phyloP scores from a whole-genome alignment of 1,140 invertebrate species.

The Leptinotarsa defecta region DNA sequence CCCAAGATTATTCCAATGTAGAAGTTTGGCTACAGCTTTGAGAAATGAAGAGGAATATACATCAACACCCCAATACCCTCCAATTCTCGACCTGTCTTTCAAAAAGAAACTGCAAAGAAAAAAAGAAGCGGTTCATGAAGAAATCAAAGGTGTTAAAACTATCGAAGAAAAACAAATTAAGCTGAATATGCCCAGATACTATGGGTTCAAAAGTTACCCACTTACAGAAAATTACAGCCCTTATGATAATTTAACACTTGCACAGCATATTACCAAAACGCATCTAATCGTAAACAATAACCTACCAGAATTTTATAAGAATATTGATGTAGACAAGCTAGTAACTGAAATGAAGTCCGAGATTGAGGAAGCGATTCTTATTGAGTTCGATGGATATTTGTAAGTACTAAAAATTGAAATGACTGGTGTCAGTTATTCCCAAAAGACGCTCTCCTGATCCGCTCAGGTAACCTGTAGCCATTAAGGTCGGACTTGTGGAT shows the following conservation, averaged over 20 bases:
- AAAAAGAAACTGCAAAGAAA: slow-evolving; percentile 55
- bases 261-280: slow-evolving; percentile 76
- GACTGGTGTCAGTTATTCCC: too few relatives aligned
- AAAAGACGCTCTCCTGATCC: too few relatives aligned
- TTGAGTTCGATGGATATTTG: slow-evolving; percentile 62
- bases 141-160: slow-evolving; percentile 68
- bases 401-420: slow-evolving; percentile 20
- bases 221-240: slow-evolving; percentile 65
- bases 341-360: slow-evolving; percentile 59
- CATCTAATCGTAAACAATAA: slow-evolving; percentile 61
- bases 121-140: slow-evolving; percentile 60
- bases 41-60: slow-evolving; percentile 48
- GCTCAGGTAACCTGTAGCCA: too few relatives aligned
- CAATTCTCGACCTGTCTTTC: slow-evolving; percentile 62
- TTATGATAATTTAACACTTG: slow-evolving; percentile 70
- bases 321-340: slow-evolving; percentile 56
- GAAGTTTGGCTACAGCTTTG: slow-evolving; percentile 31
- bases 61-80: slow-evolving; percentile 63
- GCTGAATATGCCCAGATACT: slow-evolving; percentile 78
- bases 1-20: slow-evolving; percentile 20
- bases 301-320: slow-evolving; percentile 63
- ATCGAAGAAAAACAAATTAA: slow-evolving; percentile 83
- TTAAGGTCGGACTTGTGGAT: too few relatives aligned
- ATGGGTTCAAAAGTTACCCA: slow-evolving; percentile 71
- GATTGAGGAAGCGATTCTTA: slow-evolving; percentile 64